These are phyloP conservation scores for Apeira syringaria DNA, from an alignment of 2,888 invertebrate genomes.

Conservation along the genomic window DNA sequence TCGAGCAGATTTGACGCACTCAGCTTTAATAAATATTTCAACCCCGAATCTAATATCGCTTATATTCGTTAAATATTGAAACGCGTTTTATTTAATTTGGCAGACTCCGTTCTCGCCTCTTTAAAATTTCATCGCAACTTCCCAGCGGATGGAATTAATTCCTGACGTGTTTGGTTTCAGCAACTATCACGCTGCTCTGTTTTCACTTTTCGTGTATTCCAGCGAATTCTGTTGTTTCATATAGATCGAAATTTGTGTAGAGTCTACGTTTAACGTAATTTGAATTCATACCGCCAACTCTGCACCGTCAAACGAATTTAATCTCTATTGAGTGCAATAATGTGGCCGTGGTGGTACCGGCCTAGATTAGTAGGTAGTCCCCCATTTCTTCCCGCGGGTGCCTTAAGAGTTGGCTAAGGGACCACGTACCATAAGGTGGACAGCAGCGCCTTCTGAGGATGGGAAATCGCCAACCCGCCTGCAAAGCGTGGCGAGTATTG, in stretches of 20 bases:
- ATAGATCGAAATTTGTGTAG: background rate
- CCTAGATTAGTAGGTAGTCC: no score
- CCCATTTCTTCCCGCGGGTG: no score
- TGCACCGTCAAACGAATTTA: constrained; percentile 11
- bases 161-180: constrained; percentile 18
- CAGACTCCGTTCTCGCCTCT: constrained; percentile 33
- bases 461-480: no score
- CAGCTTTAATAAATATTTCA: constrained; percentile 29
- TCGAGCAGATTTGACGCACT: constrained; percentile 12
- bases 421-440: no score
- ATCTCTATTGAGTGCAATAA: no score
- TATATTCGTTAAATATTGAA: constrained; percentile 34
- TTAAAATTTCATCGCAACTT: constrained; percentile 43
- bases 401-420: no score
- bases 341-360: no score
- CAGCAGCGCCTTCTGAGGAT: no score
- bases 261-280: constrained; percentile 8
- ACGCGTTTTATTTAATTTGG: constrained; percentile 35
- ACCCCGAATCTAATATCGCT: constrained; percentile 32
- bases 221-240: no score
- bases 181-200: constrained; percentile 3
- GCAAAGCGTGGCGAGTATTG: no score
- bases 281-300: constrained; percentile 13
- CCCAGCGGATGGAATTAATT: constrained; percentile 26
- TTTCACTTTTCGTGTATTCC: constrained; percentile 1